Conservation (phyloP, 37 sponge, comb jelly and placozoan species). For the Hormiphora californensis region DNA sequence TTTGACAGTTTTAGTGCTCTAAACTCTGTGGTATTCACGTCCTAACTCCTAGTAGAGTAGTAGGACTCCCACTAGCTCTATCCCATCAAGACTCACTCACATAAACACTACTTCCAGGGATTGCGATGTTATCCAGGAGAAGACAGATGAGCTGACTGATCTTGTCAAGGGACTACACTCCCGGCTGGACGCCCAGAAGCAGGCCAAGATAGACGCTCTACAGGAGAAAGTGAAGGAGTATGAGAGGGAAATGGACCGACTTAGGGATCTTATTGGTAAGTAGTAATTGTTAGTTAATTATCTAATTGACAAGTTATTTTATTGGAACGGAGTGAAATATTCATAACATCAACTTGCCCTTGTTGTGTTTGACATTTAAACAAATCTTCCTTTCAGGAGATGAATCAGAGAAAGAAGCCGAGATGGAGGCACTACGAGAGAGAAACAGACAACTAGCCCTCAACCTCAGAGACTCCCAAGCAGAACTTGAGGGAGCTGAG, state of each 20-base stretch:
- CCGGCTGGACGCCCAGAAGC: conserved; percentile 21
- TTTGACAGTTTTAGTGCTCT: no score
- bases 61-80: no score
- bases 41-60: no score
- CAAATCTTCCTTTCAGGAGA: not conserved
- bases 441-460: conserved; percentile 40
- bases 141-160: conserved; percentile 16
- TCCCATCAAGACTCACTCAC: no score
- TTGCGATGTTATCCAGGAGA: conserved; percentile 31
- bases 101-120: not conserved
- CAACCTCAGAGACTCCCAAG: conserved; percentile 23
- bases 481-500: conserved; percentile 9
- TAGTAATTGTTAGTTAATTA: not conserved
- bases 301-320: no score
- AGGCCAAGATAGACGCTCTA: conserved; percentile 37
- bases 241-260: conserved; percentile 30
- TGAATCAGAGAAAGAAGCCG: conserved; percentile 23
- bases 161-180: not conserved
- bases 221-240: conserved; percentile 37
- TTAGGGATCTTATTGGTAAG: conserved; percentile 15
- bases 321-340: not conserved
- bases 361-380: not conserved
- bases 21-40: no score
- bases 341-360: not conserved
- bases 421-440: not conserved